Evolutionary conservation across 1,140 invertebrate genomes (phyloP).

Genomic region (Onthophagus taurus): DNA sequence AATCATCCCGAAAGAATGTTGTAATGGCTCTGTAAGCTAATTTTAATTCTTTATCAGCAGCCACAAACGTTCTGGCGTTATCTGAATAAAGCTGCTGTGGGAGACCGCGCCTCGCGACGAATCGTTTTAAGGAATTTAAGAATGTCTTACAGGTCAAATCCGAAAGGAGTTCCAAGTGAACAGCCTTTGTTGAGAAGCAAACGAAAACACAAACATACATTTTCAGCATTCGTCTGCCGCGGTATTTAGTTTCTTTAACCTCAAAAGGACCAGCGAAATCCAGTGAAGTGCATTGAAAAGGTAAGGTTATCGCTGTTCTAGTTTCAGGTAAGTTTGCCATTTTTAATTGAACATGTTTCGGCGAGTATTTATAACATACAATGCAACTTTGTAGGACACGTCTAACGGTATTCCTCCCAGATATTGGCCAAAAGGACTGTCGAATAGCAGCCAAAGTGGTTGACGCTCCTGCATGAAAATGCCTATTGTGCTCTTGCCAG

Average conservation of each 20-base stretch:
- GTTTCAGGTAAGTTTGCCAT: slow-evolving; percentile 1
- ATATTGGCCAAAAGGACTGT: background rate
- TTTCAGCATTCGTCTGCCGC: background rate
- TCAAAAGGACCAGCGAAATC: background rate
- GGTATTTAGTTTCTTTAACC: background rate
- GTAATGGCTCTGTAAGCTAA: no score
- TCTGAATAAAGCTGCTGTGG: background rate
- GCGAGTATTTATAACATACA: background rate
- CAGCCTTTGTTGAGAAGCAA: background rate
- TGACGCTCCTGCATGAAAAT: background rate
- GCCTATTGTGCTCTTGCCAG: background rate
- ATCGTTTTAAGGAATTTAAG: background rate
- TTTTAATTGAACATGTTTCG: background rate
- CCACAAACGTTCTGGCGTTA: slow-evolving; percentile 3
- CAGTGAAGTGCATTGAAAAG: background rate
- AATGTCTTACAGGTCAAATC: background rate
- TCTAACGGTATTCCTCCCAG: background rate
- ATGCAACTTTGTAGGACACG: background rate
- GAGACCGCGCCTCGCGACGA: background rate
- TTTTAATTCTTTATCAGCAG: slow-evolving; percentile 1
- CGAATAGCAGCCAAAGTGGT: background rate
- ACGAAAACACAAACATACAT: background rate
- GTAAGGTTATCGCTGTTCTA: background rate
- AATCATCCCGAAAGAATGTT: background rate
- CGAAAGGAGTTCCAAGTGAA: slow-evolving; percentile 3